Base-by-base conservation (phyloP, 2,888 invertebrate species). In the Drosophila hawaiiensis region DNA sequence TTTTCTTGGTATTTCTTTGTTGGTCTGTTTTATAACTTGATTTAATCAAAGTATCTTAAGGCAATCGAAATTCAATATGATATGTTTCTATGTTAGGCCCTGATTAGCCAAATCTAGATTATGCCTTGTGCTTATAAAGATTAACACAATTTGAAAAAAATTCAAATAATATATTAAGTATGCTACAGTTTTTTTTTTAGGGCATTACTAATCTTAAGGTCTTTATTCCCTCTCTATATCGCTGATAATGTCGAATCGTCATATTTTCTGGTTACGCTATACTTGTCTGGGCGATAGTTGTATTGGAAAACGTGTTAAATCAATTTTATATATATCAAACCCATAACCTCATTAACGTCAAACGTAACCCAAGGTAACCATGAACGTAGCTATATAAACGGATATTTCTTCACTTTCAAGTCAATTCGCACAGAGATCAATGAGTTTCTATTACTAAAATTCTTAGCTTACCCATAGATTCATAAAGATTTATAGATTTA, bases 11-110 rank as follows among this genome's bases (percentile, higher is more conserved):
- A 19, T 43, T 43, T 12, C 5, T 6, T 22, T 33, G 33, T 55
- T 37, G 12, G 52, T 29, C 25, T 62, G 47, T 62, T 49, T 77
- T 59, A 71, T 54, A 5, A 37, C 41, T 25, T 2, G 1, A n/a
- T 12, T 28, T 70, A 37, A 72, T 72, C 82, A 29, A 37, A 12
- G 37, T 43, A n/a, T 75, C 62, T 68, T 55, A 31, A 12, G 31
- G 41, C 9, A 22, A 37, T 63, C 31, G 31, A 31, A 67, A 64
- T 64, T 54, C 31, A 25, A 67, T 62, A 39, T 39, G 53, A 19
- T 50, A 41, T 12, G 37, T 49, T 55, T 33, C 52, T 61, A 56
- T 55, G 54, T 35, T 59, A 76, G 61, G 25, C 41, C 22, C 41
- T n/a, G 61, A 65, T 60, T 60, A 33, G 7, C 12, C 6, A 7